phyloP scores from a whole-genome alignment of 2,888 invertebrate species.

The Drosophila flavopinicola region DNA sequence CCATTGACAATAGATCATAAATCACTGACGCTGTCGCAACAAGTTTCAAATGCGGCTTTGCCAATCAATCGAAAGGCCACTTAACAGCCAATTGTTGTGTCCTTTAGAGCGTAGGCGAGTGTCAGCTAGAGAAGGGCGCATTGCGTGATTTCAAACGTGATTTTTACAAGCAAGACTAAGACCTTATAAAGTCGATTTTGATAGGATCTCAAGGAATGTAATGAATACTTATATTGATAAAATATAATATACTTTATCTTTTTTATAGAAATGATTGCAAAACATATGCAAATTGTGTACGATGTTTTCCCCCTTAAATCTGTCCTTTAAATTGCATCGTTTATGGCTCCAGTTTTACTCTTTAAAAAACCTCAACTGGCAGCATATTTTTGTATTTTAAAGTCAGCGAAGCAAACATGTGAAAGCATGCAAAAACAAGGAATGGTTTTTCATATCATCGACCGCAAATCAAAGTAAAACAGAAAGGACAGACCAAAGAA shows the following conservation, averaged over 20 bases:
- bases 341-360: constrained; percentile 34
- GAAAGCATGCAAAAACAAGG: constrained; percentile 31
- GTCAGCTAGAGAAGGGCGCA: neutral
- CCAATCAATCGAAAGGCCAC: constrained; percentile 1
- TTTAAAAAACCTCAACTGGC: constrained; percentile 12
- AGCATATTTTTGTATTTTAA: constrained; percentile 31
- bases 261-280: too few species aligned
- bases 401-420: constrained; percentile 28
- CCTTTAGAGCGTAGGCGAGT: neutral
- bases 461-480: constrained; percentile 21
- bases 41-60: constrained; percentile 19
- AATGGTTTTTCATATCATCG: constrained; percentile 27
- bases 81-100: neutral
- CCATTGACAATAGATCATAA: constrained; percentile 18
- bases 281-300: neutral
- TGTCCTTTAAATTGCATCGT: constrained; percentile 26
- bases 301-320: constrained; percentile 5
- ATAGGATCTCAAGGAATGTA: neutral
- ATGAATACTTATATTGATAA: neutral
- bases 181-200: too few species aligned
- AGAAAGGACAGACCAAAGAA: neutral
- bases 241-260: too few species aligned
- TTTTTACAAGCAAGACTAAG: too few species aligned
- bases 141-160: too few species aligned
- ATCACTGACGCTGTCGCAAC: constrained; percentile 11